Base-by-base conservation (phyloP, 2,888 invertebrate genomes). In the Acrobasis suavella region DNA sequence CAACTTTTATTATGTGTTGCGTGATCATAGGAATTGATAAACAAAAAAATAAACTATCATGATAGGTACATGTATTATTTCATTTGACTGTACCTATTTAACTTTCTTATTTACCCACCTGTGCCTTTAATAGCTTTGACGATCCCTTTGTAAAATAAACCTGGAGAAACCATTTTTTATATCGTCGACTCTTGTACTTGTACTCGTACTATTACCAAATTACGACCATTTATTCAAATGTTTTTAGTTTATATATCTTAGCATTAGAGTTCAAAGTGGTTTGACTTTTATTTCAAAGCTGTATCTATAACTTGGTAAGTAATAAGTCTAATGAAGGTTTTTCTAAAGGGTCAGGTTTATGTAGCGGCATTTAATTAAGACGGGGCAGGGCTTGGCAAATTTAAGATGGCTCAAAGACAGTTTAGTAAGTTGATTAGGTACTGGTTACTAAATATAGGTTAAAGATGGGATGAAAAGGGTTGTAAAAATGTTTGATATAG, bases 61-160 rank as follows among this genome's bases (percentile, higher is more conserved):
- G 1, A 32, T 32, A 22, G 5, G 22, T 22, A 32, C 32, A 32
- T 7, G 8, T 32, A 32, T 38, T 56, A 14, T 42, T 56, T 56
- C 14, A 8, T 16, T 70, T 38, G 50, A 32, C 50, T 55, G 70
- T 78, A 73, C 69, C 73, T 77, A 73, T 71, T 79, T 81, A 79
- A 75, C 71, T 82, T 82, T 71, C 77, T 79, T 78, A 80, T 83
- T 82, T 82, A 74, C 73, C 74, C 77, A 86, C 82, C 80, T 85
- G 82, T 78, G 81, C 86, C 85, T 83, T 84, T 87, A 87, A 86
- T 88, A 86, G 79, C 80, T 84, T 82, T 87, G 86, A 88, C 79
- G 83, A 84, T 79, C 78, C 78, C 75, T 81, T 82, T 79, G 74
- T 80, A 79, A 77, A 81, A 80, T 83, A 81, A 87, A 83, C 83